Percentiles rank a stretch among this genome's conserved stretches.
These are phyloP conservation scores for Cephus pygmeus DNA, from an alignment of 2,888 invertebrate species.

Conservation along the genomic window DNA sequence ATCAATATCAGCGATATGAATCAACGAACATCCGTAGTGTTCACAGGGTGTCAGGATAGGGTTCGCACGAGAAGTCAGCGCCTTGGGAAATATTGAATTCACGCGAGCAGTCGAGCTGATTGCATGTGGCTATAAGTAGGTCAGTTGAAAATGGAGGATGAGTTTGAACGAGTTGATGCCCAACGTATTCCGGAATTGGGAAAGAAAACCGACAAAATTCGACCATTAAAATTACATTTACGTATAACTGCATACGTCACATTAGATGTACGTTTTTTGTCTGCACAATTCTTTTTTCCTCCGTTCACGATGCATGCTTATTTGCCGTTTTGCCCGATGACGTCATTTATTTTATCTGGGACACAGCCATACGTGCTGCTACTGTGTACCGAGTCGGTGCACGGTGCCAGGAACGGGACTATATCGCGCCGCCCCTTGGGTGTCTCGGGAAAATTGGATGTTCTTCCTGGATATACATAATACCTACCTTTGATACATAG, in stretches of 20 bases:
- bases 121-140: constrained; percentile 41
- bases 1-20: neutral
- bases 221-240: neutral
- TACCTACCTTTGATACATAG: neutral
- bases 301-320: neutral
- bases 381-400: neutral
- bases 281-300: neutral
- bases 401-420: neutral
- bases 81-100: constrained; percentile 43
- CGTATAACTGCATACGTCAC: neutral
- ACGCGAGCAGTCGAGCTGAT: constrained; percentile 13
- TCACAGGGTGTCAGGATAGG: neutral
- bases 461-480: neutral
- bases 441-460: neutral
- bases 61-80: neutral
- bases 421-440: neutral
- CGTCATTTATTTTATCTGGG: neutral
- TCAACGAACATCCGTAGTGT: neutral
- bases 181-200: neutral
- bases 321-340: neutral
- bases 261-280: neutral
- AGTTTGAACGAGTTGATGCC: neutral
- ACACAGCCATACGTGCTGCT: neutral
- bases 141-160: constrained; percentile 29
- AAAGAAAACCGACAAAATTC: neutral